Percentiles rank a stretch among this genome's conserved stretches.
Conservation (phyloP, 92 coral and sea anemone species). For the Anthopleura xanthogrammica region DNA sequence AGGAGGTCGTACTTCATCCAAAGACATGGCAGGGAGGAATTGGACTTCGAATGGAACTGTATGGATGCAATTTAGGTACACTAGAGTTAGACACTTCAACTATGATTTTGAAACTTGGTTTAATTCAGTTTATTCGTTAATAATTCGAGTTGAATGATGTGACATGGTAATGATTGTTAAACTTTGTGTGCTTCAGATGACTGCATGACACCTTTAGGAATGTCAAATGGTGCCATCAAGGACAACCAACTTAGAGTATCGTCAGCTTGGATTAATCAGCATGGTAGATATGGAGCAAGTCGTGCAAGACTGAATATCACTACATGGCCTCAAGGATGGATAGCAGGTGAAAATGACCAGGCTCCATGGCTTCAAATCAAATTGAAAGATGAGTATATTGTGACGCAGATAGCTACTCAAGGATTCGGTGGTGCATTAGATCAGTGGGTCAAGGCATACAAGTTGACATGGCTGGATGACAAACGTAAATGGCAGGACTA, state of each 20-base stretch:
- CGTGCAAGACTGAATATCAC: conserved; percentile 60
- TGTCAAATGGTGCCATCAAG: conserved; percentile 50
- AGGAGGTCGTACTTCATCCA: conserved; percentile 52
- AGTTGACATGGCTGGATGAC: conserved; percentile 53
- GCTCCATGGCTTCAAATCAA: conserved; percentile 66
- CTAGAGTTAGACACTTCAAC: not conserved
- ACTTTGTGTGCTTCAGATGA: conserved; percentile 37
- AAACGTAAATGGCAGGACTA: conserved; percentile 54
- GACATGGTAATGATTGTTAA: not conserved
- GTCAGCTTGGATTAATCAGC: conserved; percentile 62
- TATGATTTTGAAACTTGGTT: not conserved
- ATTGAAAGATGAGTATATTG: conserved; percentile 37
- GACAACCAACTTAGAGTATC: conserved; percentile 62
- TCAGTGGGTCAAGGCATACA: conserved; percentile 70
- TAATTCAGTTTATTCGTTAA: not conserved
- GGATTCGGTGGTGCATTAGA: conserved; percentile 62
- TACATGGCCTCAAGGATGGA: conserved; percentile 80
- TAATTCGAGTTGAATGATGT: not conserved
- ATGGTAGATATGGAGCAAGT: conserved; percentile 53
- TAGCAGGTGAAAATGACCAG: conserved; percentile 48
- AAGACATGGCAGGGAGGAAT: conserved; percentile 50
- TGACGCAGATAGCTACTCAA: conserved; percentile 71
- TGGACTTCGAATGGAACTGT: conserved; percentile 63
- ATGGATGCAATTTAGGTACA: conserved; percentile 60
- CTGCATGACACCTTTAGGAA: conserved; percentile 61